Evolutionary conservation across 2,113 vertebrate species (phyloP), one percentile per base, ranked within the genome.

Genomic region (Capreolus pygargus): DNA sequence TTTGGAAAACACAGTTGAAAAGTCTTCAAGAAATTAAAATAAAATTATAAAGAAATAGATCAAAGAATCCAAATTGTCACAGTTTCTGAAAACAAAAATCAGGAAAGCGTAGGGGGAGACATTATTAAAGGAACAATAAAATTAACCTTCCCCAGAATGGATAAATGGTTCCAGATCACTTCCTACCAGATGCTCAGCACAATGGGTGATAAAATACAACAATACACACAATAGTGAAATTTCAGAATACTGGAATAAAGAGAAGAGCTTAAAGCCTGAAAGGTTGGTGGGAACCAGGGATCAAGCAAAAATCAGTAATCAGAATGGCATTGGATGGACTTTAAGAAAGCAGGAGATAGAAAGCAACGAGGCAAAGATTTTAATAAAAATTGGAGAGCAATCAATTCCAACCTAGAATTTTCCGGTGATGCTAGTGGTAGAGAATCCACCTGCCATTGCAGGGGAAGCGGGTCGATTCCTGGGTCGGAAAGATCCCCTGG

Each of bases 21-120:
- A 45, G n/a, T 52, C 28, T 87, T 95, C 33, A 95, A 70, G n/a
- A 96, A 97, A 76, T 60, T 83, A 47, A 45, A 81, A 64, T 15
- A 54, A 89, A 89, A 95, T 82, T 30, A 36, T 55, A 55, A 87
- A 90, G n/a, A 93, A 91, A 21, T 28, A 82, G 43, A 52, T 25
- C 81, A 43, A 45, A 33, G 16, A 67, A n/a, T 79, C 12, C 54
- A 86, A 81, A 33, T 85, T 52, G 84, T 57, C 33, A 47, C 30
- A 36, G 52, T 84, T 67, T 90, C 39, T 89, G 55, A 84, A 90
- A 91, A 67, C 2, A 92, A 74, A 95, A 67, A 78, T 54, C 36
- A 76, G 89, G 50, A 21, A 88, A 89, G 23, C 50, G 5, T 16
- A 86, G 13, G 13, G n/a, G 57, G 79, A 50, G 47, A 58, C 16